Base-by-base conservation (phyloP, 1,140 invertebrate species). In the Halesus radiatus region DNA sequence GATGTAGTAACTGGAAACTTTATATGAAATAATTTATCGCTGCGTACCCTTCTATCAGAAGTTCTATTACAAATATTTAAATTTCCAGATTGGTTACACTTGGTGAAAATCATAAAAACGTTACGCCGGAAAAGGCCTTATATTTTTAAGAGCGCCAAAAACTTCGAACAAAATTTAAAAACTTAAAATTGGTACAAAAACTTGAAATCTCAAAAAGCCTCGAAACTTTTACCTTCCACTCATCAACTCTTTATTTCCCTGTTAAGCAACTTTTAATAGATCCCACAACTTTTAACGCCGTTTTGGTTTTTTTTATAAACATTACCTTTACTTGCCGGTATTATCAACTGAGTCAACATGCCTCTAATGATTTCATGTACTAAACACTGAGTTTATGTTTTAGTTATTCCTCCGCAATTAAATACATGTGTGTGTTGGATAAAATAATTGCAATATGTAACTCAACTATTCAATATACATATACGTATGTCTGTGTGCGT, bases 161-260 rank as follows among this genome's bases (percentile, higher is more conserved):
- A 37, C 68, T 72, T 52, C 45, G 45, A 7, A 16, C 8, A 15
- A 52, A 70, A 72, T 52, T 72, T 72, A 22, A 72, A 52, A 72
- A 72, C 68, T 52, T 72, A 23, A 72, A 72, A 72, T 72, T 72
- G 68, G 6, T n/a, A 26, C 22, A 72, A 72, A 45, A 45, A 72
- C 7, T 52, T 72, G 37, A 20, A 72, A 52, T 72, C 68, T 72
- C 16, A 20, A 72, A 72, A 52, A 72, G 45, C 68, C 32, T 32
- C 3, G 32, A 37, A 72, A 72, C 20, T 32, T 72, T 72, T 72
- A 72, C 45, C 68, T 72, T 32, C 68, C 50, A 72, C 32, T 72
- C 68, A 72, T 72, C 68, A 66, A 72, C 45, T 52, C 68, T 72
- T 52, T 26, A 66, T 66, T 64, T 72, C 50, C 18, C 32, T 72